Conservation (phyloP, 2,797 vertebrate species). For the Sebastes steindachneri region DNA sequence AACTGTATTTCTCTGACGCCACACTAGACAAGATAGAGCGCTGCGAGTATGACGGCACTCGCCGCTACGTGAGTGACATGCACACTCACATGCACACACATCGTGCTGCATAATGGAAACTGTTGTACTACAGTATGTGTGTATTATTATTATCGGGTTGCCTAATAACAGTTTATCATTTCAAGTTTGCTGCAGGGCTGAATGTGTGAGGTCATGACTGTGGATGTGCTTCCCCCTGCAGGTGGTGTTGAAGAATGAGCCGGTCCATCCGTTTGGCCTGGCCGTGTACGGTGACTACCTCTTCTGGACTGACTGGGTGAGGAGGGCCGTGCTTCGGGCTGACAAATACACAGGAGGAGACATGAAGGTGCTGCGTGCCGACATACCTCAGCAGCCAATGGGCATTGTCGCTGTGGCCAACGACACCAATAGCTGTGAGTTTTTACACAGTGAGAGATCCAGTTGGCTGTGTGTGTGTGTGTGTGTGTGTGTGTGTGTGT, state of each 20-base stretch:
- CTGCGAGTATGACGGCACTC: conserved; percentile 95
- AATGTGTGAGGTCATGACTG: background rate
- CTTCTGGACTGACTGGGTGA: conserved; percentile 99
- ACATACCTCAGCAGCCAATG: conserved; percentile 99
- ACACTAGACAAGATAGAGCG: conserved; percentile 98
- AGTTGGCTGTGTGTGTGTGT: background rate
- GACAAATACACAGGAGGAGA: conserved; percentile 95
- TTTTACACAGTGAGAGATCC: background rate
- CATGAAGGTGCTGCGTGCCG: conserved; percentile 94
- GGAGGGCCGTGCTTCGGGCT: conserved; percentile 93
- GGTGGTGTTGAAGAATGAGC: conserved; percentile 96
- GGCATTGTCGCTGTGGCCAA: conserved; percentile 97
- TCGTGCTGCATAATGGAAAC: background rate
- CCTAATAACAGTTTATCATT: conserved; percentile 1
- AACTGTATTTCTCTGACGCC: conserved; percentile 97
- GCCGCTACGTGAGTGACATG: conserved; percentile 89
- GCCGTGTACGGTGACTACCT: conserved; percentile 96
- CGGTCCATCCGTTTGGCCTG: conserved; percentile 95
- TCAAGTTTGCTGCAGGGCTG: background rate
- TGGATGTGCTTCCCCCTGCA: conserved; percentile 68
- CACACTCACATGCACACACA: background rate
- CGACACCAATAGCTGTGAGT: conserved; percentile 98
- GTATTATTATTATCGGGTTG: background rate
- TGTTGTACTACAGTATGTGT: background rate
- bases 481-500: background rate